phyloP scores from a whole-genome alignment of 2,888 invertebrate species.

The Parnassius glacialis region DNA sequence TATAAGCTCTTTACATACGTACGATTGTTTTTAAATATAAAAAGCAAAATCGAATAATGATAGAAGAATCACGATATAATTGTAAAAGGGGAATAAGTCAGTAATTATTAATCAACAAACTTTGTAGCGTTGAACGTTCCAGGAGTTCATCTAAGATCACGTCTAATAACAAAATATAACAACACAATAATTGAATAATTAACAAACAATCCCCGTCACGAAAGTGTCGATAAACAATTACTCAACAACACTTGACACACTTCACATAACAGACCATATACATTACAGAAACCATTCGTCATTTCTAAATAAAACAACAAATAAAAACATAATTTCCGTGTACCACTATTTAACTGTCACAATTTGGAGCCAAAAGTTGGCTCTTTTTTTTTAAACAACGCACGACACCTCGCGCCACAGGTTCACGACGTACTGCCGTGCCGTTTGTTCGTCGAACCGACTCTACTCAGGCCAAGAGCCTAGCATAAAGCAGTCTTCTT shows the following conservation, averaged over 20 bases:
- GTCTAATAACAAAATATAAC: slow-evolving; percentile 10
- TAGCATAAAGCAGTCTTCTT: slow-evolving; percentile 29
- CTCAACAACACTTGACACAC: slow-evolving; percentile 11
- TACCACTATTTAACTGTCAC: slow-evolving; percentile 24
- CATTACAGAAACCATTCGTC: slow-evolving; percentile 18
- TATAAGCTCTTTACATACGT: no score
- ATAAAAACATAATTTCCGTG: slow-evolving; percentile 6
- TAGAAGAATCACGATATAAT: no score
- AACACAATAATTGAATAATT: slow-evolving; percentile 17
- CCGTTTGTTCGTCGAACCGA: slow-evolving; percentile 31
- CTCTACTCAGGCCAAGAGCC: slow-evolving; percentile 27
- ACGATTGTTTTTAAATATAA: no score
- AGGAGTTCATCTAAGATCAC: slow-evolving; percentile 11
- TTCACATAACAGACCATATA: slow-evolving; percentile 12
- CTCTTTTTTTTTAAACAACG: slow-evolving; percentile 33
- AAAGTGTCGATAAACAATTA: slow-evolving; percentile 22
- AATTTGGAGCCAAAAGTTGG: slow-evolving; percentile 39
- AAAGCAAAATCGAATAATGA: no score
- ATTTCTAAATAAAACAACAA: slow-evolving; percentile 17
- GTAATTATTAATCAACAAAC: slow-evolving; percentile 4
- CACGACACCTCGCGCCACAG: slow-evolving; percentile 39
- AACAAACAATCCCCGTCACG: slow-evolving; percentile 20
- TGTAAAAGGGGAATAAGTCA: not conserved
- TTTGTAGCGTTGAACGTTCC: slow-evolving; percentile 11
- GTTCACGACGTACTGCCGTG: slow-evolving; percentile 46